These are phyloP conservation scores for Rugalucina vietnamica DNA, from an alignment of 2,888 invertebrate genomes.

Conservation along the genomic window DNA sequence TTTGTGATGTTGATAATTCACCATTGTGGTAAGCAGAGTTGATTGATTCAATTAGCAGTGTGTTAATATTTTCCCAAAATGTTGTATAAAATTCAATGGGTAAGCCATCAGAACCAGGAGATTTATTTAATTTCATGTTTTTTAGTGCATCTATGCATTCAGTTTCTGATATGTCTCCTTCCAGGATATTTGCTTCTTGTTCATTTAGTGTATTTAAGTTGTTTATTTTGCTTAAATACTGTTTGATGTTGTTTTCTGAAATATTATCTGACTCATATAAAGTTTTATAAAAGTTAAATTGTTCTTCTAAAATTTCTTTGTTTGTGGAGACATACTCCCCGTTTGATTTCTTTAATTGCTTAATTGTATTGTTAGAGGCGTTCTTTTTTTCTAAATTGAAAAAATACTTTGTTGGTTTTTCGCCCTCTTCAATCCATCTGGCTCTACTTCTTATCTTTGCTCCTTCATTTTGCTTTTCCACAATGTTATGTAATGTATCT, in stretches of 20 bases:
- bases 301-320: not conserved
- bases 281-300: not conserved
- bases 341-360: not conserved
- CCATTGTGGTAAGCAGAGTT: constrained; percentile 20
- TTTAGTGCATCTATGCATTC: not conserved
- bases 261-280: not conserved
- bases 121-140: constrained; percentile 35
- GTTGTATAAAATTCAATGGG: constrained; percentile 33
- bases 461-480: not conserved
- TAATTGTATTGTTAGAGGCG: not conserved
- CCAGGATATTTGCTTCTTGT: not conserved
- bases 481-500: not conserved
- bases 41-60: constrained; percentile 13
- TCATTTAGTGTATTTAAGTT: not conserved
- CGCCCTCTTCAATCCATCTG: not conserved
- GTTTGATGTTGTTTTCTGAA: not conserved
- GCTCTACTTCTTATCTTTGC: constrained; percentile 2
- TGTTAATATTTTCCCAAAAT: constrained; percentile 21
- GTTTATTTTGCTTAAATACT: not conserved
- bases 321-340: not conserved
- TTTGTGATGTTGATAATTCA: constrained; percentile 22
- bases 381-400: not conserved
- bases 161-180: not conserved
- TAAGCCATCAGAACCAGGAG: constrained; percentile 34
- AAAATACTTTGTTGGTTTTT: not conserved